Conservation (phyloP, 1,140 invertebrate genomes). For the Drosophila bocki region DNA sequence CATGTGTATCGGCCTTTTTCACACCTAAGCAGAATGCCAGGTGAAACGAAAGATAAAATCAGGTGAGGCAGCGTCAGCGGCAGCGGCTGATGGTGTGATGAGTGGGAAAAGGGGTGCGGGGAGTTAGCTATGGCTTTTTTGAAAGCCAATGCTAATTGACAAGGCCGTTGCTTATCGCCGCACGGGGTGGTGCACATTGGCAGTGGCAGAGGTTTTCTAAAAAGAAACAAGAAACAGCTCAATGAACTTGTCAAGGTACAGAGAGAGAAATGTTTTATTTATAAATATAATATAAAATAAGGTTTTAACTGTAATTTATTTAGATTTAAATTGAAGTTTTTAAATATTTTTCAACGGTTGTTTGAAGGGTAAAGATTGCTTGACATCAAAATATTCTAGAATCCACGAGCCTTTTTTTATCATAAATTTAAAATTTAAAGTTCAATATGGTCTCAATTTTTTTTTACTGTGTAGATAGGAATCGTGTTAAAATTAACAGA, state of each 20-base stretch:
- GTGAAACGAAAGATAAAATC: constrained; percentile 54
- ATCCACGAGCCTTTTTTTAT: too few relatives aligned
- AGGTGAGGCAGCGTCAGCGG: not conserved
- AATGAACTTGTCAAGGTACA: constrained; percentile 41
- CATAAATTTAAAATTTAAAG: not conserved
- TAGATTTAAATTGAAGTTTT: too few relatives aligned
- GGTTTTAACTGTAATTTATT: too few relatives aligned
- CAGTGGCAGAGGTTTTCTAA: not conserved
- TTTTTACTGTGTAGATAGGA: not conserved
- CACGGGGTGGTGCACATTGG: constrained; percentile 12
- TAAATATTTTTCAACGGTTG: too few relatives aligned
- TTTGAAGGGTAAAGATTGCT: too few relatives aligned
- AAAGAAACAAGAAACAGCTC: constrained; percentile 26
- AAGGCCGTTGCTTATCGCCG: constrained; percentile 70
- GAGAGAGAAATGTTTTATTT: not conserved
- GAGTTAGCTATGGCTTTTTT: constrained; percentile 3
- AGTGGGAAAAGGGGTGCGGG: constrained; percentile 6
- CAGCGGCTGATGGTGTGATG: not conserved
- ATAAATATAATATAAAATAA: too few relatives aligned
- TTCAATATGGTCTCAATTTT: not conserved
- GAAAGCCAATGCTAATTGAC: constrained; percentile 68
- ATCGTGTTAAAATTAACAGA: constrained; percentile 17
- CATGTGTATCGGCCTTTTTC: constrained; percentile 70
- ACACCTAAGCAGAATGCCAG: constrained; percentile 56
- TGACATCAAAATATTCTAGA: too few relatives aligned